Percentiles rank a stretch among this genome's conserved stretches.
Conservation (phyloP, 1,140 invertebrate species). For the Drosophila ambigua region DNA sequence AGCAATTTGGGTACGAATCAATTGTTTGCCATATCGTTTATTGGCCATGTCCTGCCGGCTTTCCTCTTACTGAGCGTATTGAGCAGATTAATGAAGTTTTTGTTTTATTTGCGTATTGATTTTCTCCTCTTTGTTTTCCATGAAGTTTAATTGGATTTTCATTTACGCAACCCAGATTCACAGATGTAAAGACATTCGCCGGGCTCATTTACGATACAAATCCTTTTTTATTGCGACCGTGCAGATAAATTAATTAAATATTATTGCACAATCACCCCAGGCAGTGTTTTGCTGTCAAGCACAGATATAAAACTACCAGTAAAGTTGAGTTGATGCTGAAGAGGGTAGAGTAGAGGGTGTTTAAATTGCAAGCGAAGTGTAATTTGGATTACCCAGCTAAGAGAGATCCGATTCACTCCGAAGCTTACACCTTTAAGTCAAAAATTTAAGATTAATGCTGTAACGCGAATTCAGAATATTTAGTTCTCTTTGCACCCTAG, state of each 20-base stretch:
- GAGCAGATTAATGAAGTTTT: constrained; percentile 18
- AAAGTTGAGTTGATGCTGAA: neutral
- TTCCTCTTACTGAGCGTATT: neutral
- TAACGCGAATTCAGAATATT: neutral
- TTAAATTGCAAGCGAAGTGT: constrained; percentile 1
- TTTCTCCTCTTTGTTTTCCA: constrained; percentile 11
- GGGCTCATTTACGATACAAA: no score
- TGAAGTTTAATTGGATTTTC: constrained; percentile 26
- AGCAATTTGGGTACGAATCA: neutral
- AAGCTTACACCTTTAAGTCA: no score
- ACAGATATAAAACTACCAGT: constrained; percentile 16
- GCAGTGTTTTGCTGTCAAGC: constrained; percentile 21
- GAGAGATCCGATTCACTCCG: no score
- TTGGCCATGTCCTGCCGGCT: constrained; percentile 7
- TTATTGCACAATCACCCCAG: neutral
- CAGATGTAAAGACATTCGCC: no score
- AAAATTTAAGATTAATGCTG: no score
- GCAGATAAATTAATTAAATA: no score
- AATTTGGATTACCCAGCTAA: constrained; percentile 3
- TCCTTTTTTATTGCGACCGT: constrained; percentile 25
- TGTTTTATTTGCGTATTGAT: constrained; percentile 23
- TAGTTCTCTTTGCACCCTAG: neutral
- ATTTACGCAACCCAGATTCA: no score
- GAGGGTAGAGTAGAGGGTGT: neutral
- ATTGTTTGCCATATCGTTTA: constrained; percentile 16